A percentile compares a stretch with the other conserved stretches of the same genome.
phyloP scores from a whole-genome alignment of 23 tunicate genomes.

The Ascidia mentula region DNA sequence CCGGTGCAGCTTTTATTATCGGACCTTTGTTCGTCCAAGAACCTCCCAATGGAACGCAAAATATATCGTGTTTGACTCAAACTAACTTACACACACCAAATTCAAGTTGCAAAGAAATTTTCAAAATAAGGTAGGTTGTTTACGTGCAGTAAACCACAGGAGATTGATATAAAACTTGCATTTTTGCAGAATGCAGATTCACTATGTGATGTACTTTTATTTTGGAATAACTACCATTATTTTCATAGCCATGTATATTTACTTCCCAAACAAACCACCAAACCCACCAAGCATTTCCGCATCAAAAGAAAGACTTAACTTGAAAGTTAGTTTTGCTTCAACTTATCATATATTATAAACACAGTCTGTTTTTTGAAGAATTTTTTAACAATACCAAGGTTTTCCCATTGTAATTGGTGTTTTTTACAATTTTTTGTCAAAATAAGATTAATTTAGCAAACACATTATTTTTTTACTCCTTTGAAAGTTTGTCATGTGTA shows the following conservation, averaged over 20 bases:
- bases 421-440: too few relatives aligned
- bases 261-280: conserved; percentile 84
- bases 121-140: conserved; percentile 6
- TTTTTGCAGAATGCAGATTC: conserved; percentile 23
- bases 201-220: conserved; percentile 61
- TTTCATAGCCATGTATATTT: conserved; percentile 45
- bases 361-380: too few relatives aligned
- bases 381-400: too few relatives aligned
- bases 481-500: too few relatives aligned
- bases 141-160: too few relatives aligned
- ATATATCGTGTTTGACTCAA: conserved; percentile 13
- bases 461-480: too few relatives aligned
- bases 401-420: too few relatives aligned
- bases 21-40: conserved; percentile 57
- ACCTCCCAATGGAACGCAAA: conserved; percentile 26
- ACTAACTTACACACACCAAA: not conserved
- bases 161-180: not conserved
- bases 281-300: conserved; percentile 82
- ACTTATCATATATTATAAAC: too few relatives aligned
- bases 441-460: too few relatives aligned
- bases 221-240: conserved; percentile 46
- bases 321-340: conserved; percentile 59
- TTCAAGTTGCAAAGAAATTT: conserved; percentile 9
- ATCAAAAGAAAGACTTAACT: conserved; percentile 45
- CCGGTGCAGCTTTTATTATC: conserved; percentile 73